Base-by-base conservation (phyloP, 2,888 invertebrate species). In the Eupithecia insigniata region DNA sequence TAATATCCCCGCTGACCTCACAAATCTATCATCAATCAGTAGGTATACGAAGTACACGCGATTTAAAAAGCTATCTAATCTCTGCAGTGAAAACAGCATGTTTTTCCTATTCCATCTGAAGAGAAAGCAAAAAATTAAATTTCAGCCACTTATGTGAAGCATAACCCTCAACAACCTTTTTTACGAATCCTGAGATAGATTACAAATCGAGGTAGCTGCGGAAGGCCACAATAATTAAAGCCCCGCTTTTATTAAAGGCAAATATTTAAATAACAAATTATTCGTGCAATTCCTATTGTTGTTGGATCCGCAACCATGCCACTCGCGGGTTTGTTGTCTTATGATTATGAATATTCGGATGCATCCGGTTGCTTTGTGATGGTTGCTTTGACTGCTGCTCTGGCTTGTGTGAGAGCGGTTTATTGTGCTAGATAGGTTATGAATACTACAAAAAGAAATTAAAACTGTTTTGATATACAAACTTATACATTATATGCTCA, bases 301-400 rank as follows among this genome's bases (percentile, higher is more conserved):
- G 66, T 67, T 74, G 74, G 70, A 73, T 74, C 72, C 75, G 66
- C 68, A 66, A 71, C 72, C 67, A 72, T 78, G 73, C 73, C 72
- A 65, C 66, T 51, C 55, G 32, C 74, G 76, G 82, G 81, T 76
- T 81, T 83, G 84, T 84, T 86, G 86, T 87, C 84, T 86, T 82
- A 84, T 84, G 87, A 87, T 89, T 89, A 90, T 88, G 88, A 90
- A 89, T 87, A 87, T 79, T 87, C 83, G 84, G 83, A 81, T 86
- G 87, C 84, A 86, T 84, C 82, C 82, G 79, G 81, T 77, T 81
- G 85, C 89, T 90, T 90, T 89, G 89, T 85, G 88, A 85, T 88
- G 88, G 89, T 90, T 82, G 80, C 87, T 89, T 90, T 89, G 89
- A 86, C 81, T 82, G 30, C 28, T 55, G 12, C 30, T 74, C 69